These are phyloP conservation scores for Lacerta bilineata DNA, from an alignment of 2,797 vertebrate species.

Conservation along the genomic window DNA sequence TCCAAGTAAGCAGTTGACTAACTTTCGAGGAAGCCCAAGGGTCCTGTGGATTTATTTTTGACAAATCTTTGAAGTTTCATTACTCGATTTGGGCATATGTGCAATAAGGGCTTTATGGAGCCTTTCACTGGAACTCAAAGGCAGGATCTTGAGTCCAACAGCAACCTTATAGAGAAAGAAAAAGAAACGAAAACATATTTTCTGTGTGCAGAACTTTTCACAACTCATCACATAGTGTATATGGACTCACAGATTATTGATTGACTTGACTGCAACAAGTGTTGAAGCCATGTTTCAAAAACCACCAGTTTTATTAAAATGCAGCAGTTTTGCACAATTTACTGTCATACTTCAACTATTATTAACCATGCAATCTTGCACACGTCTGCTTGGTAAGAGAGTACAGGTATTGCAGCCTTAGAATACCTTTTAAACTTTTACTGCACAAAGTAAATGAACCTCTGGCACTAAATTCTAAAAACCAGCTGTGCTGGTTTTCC, in stretches of 20 bases:
- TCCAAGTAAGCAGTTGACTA: too few species aligned
- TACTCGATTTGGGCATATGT: constrained; percentile 5
- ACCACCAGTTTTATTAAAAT: too few species aligned
- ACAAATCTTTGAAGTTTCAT: not conserved
- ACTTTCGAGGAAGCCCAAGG: too few species aligned
- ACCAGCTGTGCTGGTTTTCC: constrained; percentile 10
- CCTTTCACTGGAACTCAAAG: constrained; percentile 16
- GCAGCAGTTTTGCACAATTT: not conserved
- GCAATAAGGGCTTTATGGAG: constrained; percentile 21
- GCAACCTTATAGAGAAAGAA: not conserved
- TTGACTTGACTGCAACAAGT: not conserved
- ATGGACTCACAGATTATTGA: not conserved
- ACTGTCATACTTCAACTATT: not conserved
- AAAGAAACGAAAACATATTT: too few species aligned
- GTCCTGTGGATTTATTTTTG: not conserved
- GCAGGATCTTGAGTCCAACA: not conserved
- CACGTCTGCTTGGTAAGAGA: not conserved
- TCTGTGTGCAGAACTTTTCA: not conserved
- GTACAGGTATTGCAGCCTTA: not conserved
- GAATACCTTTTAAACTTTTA: not conserved
- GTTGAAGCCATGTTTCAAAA: not conserved
- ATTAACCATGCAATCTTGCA: not conserved
- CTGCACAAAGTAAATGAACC: not conserved
- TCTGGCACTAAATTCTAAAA: constrained; percentile 13
- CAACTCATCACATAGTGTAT: too few species aligned